Evolutionary conservation across 2,888 invertebrate species (phyloP).

Genomic region (Ctenicera cuprea): DNA sequence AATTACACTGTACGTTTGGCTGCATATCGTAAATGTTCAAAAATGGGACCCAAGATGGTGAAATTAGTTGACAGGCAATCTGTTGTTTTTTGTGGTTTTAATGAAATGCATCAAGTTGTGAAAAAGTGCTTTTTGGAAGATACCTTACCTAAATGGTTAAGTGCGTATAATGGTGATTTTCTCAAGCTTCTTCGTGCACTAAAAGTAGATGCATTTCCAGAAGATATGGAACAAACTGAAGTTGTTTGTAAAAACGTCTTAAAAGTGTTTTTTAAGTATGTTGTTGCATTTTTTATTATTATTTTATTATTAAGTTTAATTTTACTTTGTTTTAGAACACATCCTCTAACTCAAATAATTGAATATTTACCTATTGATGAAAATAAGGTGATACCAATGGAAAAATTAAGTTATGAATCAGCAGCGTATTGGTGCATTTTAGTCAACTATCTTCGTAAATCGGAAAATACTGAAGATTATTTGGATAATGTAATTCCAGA

Average conservation of each 20-base stretch:
- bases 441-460: slow-evolving; percentile 72
- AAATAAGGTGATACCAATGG: slow-evolving; percentile 74
- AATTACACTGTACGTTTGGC: slow-evolving; percentile 74
- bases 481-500: slow-evolving; percentile 82
- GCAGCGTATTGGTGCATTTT: slow-evolving; percentile 80
- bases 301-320: not conserved
- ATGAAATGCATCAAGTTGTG: slow-evolving; percentile 70
- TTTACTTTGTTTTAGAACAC: slow-evolving; percentile 53
- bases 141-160: slow-evolving; percentile 86
- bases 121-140: slow-evolving; percentile 71
- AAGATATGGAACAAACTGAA: slow-evolving; percentile 47
- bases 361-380: slow-evolving; percentile 71
- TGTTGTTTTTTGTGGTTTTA: slow-evolving; percentile 75
- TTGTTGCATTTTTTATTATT: slow-evolving; percentile 40
- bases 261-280: slow-evolving; percentile 68
- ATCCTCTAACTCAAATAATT: slow-evolving; percentile 69
- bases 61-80: slow-evolving; percentile 75
- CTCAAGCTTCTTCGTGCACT: slow-evolving; percentile 42
- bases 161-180: slow-evolving; percentile 67
- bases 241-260: slow-evolving; percentile 43
- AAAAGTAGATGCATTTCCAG: slow-evolving; percentile 47
- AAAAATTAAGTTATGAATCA: slow-evolving; percentile 74
- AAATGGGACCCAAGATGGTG: slow-evolving; percentile 75
- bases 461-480: slow-evolving; percentile 66
- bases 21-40: slow-evolving; percentile 73